These are phyloP conservation scores for Sebastes iracundus DNA, from an alignment of 2,797 vertebrate genomes.

Conservation along the genomic window DNA sequence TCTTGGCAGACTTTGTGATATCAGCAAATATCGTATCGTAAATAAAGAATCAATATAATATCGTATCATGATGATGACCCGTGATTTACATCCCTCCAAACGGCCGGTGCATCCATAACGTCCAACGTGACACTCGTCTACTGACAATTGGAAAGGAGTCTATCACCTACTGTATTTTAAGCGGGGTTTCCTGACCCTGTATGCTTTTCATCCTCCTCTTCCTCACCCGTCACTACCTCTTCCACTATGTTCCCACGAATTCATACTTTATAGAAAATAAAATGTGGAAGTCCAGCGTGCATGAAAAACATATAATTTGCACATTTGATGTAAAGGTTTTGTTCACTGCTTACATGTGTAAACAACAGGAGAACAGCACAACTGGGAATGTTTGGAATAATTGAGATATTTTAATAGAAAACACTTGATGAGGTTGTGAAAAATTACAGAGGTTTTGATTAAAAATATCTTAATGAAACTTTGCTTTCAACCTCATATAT, in stretches of 20 bases:
- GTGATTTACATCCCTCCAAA: no score
- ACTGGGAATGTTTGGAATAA: neutral
- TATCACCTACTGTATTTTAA: no score
- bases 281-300: neutral
- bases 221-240: neutral
- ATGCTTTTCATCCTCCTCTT: neutral
- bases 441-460: neutral
- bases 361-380: neutral
- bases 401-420: neutral
- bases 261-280: neutral
- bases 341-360: neutral
- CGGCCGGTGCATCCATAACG: no score
- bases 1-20: no score
- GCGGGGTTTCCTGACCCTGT: neutral
- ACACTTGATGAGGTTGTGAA: neutral
- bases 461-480: neutral
- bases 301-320: neutral
- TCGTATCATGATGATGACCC: accelerated
- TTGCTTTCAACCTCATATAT: neutral
- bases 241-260: neutral
- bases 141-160: accelerated
- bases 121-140: no score
- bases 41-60: no score
- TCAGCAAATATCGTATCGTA: no score
- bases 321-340: neutral